Base-by-base conservation (phyloP, 2,888 invertebrate species). In the Adineta ricciae region DNA sequence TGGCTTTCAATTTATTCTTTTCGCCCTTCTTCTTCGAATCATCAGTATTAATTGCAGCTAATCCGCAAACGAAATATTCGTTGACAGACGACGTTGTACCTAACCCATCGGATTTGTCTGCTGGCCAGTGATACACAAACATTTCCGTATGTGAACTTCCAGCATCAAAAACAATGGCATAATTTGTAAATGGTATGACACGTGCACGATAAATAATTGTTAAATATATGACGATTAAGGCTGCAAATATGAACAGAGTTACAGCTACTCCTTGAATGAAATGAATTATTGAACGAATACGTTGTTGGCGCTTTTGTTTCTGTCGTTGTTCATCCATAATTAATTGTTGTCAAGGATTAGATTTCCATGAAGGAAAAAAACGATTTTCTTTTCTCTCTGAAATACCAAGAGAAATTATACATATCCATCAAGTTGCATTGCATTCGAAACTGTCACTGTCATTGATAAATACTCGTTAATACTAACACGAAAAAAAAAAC, bases 101-200 rank as follows among this genome's bases (percentile, higher is more conserved):
- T 24, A 92, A 92, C 21, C 90, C 89, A 84, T 91, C 89, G 8
- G 88, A 86, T 87, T 92, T 92, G 24, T 88, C 88, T 1, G 90
- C 91, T 50, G 89, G 88, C 92, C 92, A 92, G 84, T 88, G 88
- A 88, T 92, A 92, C 7, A 92, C 87, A 86, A 89, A 91, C 86
- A 91, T 88, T 52, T 89, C 88, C 2, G 92, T 73, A 87, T 92
- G 92, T 4, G 91, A 90, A 0, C 92, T 92, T 0, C 92, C 92
- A 83, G 92, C 92, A 89, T 92, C 92, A 87, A 92, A 88, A 0
- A 92, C 90, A 85, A 92, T 89, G 5, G 91, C 92, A 88, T 91
- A 92, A 64, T 83, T 73, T 50, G 64, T 78, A n/a, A 41, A 41
- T 41, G 78, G 78, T n/a, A n/a, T 24, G 9, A 78, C 38, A 24